phyloP scores from a whole-genome alignment of 2,113 vertebrate genomes.

The Procavia capensis region DNA sequence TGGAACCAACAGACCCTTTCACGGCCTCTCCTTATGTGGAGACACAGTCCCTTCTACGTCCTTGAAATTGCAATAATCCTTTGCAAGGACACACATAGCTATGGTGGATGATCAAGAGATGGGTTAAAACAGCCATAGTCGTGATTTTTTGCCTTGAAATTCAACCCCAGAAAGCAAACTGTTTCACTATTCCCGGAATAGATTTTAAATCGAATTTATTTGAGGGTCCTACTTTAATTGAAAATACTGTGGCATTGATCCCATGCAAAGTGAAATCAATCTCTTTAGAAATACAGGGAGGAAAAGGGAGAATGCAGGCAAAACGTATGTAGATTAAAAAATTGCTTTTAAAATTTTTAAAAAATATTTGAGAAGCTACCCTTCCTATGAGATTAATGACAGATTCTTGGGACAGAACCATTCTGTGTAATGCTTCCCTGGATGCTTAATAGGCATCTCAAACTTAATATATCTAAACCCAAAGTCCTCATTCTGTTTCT shows the following conservation, averaged over 20 bases:
- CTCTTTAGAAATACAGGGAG: conserved; percentile 76
- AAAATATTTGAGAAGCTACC: conserved; percentile 87
- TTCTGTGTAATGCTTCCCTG: conserved; percentile 73
- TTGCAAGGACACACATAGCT: conserved; percentile 42
- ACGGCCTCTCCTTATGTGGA: neutral
- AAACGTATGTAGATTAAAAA: conserved; percentile 90
- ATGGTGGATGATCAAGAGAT: conserved; percentile 69
- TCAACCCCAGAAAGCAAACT: conserved; percentile 79
- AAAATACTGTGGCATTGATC: conserved; percentile 89
- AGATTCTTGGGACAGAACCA: conserved; percentile 80
- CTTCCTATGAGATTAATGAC: conserved; percentile 90
- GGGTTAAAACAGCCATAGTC: conserved; percentile 72
- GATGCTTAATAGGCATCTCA: conserved; percentile 58
- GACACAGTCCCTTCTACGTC: neutral
- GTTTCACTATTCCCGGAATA: conserved; percentile 80
- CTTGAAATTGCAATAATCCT: conserved; percentile 32
- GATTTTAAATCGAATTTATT: conserved; percentile 86
- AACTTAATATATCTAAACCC: conserved; percentile 50
- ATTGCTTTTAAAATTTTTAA: conserved; percentile 85
- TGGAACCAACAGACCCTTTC: neutral
- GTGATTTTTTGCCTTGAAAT: conserved; percentile 74
- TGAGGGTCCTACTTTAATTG: conserved; percentile 88
- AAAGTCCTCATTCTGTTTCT: neutral
- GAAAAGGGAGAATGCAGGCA: conserved; percentile 73
- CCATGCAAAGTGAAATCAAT: conserved; percentile 90